These are phyloP conservation scores for Collichthys lucidus DNA, from an alignment of 2,113 vertebrate genomes.

Conservation along the genomic window DNA sequence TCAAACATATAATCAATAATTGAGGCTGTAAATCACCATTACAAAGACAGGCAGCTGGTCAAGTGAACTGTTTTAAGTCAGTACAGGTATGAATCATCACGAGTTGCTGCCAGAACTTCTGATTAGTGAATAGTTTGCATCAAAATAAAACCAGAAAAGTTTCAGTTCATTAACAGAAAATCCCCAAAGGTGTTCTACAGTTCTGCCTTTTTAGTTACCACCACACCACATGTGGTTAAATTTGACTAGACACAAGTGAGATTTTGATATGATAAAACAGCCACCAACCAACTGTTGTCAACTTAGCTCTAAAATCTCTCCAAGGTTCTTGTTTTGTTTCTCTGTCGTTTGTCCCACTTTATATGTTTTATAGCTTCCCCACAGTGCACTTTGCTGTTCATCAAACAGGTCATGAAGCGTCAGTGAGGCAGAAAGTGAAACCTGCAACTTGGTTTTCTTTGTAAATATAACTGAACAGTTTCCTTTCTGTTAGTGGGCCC, in stretches of 20 bases:
- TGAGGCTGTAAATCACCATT: no score
- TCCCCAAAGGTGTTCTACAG: neutral
- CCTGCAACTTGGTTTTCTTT: neutral
- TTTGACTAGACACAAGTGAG: neutral
- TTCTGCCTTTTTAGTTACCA: neutral
- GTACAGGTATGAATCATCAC: no score
- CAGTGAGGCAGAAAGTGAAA: constrained; percentile 24
- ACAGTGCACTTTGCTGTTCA: neutral
- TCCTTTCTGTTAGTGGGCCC: constrained; percentile 19
- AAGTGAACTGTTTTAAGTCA: no score
- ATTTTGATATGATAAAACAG: neutral
- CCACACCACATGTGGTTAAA: neutral
- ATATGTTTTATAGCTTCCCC: neutral
- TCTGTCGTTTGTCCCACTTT: no score
- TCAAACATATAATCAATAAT: no score
- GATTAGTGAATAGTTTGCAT: neutral
- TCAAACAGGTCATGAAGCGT: neutral
- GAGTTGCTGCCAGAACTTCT: neutral
- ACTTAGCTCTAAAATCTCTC: neutral
- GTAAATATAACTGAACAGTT: constrained; percentile 19
- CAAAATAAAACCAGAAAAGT: neutral
- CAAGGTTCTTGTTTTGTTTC: neutral
- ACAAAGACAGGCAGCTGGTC: no score
- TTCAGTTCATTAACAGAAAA: constrained; percentile 10
- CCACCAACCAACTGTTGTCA: neutral